phyloP scores from a whole-genome alignment of 2,888 invertebrate genomes.

The Drosophila infuscata region DNA sequence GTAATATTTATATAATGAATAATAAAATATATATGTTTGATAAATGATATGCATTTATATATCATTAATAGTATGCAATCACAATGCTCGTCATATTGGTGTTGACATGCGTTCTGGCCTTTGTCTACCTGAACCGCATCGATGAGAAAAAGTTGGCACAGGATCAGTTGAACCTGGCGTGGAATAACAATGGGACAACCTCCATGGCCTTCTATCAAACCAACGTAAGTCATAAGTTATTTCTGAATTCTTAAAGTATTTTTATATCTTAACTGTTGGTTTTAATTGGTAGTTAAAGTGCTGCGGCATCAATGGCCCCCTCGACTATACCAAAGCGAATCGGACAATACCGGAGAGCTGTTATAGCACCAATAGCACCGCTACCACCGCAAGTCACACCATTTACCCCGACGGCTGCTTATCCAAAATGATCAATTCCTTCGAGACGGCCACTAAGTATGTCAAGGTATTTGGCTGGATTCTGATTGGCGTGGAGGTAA shows the following conservation, averaged over 20 bases:
- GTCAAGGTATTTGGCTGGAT: conserved; percentile 89
- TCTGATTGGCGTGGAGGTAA: conserved; percentile 89
- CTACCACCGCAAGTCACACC: conserved; percentile 11
- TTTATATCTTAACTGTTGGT: conserved; percentile 85
- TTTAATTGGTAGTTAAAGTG: conserved; percentile 62
- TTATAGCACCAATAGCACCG: conserved; percentile 37
- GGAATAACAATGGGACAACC: conserved; percentile 76
- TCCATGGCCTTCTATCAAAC: conserved; percentile 69
- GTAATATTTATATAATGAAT: conserved; percentile 61
- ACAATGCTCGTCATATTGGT: conserved; percentile 89
- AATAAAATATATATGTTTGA: background rate
- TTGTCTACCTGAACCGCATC: conserved; percentile 80
- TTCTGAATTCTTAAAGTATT: background rate
- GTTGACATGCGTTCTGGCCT: conserved; percentile 86
- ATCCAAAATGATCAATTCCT: conserved; percentile 52
- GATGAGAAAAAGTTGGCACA: conserved; percentile 46
- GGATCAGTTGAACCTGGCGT: conserved; percentile 85
- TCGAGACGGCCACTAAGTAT: conserved; percentile 84
- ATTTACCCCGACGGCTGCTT: conserved; percentile 68
- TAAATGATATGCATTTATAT: conserved; percentile 48
- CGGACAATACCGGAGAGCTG: conserved; percentile 73
- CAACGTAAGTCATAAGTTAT: conserved; percentile 50
- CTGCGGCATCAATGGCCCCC: conserved; percentile 75
- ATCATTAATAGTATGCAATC: conserved; percentile 88
- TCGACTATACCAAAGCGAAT: conserved; percentile 67